phyloP scores from a whole-genome alignment of 2,888 invertebrate genomes.

The Emesis furor region DNA sequence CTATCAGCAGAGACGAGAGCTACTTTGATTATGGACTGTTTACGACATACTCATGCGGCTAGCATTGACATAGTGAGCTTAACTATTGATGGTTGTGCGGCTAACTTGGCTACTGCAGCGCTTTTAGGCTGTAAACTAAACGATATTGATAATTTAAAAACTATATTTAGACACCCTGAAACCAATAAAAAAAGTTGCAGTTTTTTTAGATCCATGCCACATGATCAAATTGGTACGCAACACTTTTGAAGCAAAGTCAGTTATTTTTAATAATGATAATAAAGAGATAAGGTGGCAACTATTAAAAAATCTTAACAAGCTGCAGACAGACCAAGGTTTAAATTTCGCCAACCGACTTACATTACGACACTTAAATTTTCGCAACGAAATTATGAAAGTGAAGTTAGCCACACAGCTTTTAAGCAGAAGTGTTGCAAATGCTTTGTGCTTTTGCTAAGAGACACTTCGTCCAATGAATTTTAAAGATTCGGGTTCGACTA shows the following conservation, averaged over 20 bases:
- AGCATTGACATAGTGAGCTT: too few relatives aligned
- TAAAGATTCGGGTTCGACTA: too few relatives aligned
- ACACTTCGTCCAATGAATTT: too few relatives aligned
- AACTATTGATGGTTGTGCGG: slow-evolving; percentile 36
- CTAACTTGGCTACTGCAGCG: slow-evolving; percentile 36
- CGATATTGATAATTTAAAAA: too few relatives aligned
- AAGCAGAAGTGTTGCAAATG: slow-evolving; percentile 48
- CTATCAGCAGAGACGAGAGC: background rate
- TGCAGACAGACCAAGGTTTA: slow-evolving; percentile 51
- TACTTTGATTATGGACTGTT: background rate
- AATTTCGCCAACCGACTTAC: slow-evolving; percentile 47
- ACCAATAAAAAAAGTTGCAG: background rate
- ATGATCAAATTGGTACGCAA: slow-evolving; percentile 60
- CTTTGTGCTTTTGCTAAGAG: slow-evolving; percentile 6
- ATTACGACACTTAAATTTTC: slow-evolving; percentile 24
- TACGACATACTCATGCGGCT: too few relatives aligned
- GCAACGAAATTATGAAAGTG: slow-evolving; percentile 64
- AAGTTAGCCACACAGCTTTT: slow-evolving; percentile 56
- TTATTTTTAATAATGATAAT: slow-evolving; percentile 42
- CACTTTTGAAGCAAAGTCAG: slow-evolving; percentile 52
- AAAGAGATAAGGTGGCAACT: too few relatives aligned
- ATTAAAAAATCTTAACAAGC: slow-evolving; percentile 33
- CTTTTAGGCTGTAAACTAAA: too few relatives aligned
- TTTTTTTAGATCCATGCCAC: slow-evolving; percentile 50
- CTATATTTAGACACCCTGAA: too few relatives aligned